Conservation (phyloP, 2,797 vertebrate genomes). For the Cercopithecus diana region DNA sequence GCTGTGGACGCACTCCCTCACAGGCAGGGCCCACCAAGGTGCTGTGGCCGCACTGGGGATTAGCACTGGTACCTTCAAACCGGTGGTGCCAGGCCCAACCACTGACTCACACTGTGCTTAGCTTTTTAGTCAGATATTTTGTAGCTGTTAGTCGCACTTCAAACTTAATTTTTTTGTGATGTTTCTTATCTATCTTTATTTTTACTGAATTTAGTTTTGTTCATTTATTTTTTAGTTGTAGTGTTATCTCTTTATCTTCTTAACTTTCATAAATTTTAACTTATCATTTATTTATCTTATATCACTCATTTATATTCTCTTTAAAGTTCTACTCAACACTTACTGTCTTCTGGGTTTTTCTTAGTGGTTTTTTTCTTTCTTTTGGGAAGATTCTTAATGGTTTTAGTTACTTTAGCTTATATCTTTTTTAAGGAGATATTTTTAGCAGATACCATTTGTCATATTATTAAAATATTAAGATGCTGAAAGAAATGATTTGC, state of each 20-base stretch:
- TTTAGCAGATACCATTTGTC: background rate
- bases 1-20: background rate
- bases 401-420: background rate
- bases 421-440: background rate
- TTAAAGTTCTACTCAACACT: background rate
- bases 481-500: background rate
- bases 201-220: background rate
- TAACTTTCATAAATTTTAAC: background rate
- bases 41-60: background rate
- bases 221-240: background rate
- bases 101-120: rapidly evolving
- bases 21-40: background rate
- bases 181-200: background rate
- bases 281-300: background rate
- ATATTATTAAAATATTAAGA: background rate
- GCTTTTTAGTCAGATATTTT: background rate
- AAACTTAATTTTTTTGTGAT: background rate
- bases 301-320: background rate
- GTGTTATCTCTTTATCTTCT: background rate
- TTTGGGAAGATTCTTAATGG: background rate
- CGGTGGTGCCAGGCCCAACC: background rate
- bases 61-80: background rate
- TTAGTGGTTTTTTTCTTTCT: background rate
- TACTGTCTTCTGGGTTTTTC: background rate
- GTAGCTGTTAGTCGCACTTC: background rate